Base-by-base conservation (phyloP, 2,888 invertebrate genomes). In the Anoplius nigerrimus region DNA sequence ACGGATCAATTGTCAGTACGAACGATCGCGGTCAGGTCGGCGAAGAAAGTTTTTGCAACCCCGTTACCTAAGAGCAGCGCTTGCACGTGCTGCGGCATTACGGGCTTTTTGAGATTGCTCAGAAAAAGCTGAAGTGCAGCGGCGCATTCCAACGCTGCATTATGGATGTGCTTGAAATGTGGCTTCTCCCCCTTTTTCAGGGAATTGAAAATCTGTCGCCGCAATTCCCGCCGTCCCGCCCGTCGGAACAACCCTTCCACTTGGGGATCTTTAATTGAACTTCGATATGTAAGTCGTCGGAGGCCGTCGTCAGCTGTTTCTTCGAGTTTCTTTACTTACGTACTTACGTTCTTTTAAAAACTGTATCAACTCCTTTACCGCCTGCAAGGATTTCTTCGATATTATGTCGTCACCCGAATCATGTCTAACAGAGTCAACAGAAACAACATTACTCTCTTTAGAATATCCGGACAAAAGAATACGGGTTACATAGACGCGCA, bases 71-170 rank as follows among this genome's bases (percentile, higher is more conserved):
- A 83, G 11, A 90, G 89, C 55, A 91, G 78, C 42, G 89, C 87
- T 75, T 90, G 90, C 21, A 91, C 89, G 55, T 89, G 84, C 11
- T 76, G 77, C 0, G 90, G 91, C 71, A 91, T 84, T 22, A 90
- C 80, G 0, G 90, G 90, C 66, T 87, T 86, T 54, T 87, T 89
- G 27, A 90, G 71, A 56, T 83, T 84, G 15, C 84, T 83, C 20
- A 90, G 75, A 75, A 87, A 90, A 20, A 84, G 76, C 68, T 87
- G 88, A 45, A 90, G 82, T 0, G 90, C 90, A 3, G 89, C 88
- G 0, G 90, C 89, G 34, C 89, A 89, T 76, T 90, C 90, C 43
- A 89, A 72, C 5, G 85, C 86, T 13, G 72, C 71, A 52, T 76
- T 70, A 1, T 80, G 73, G n/a, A 74, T 65, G n/a, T 77, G 71